Evolutionary conservation across 2,888 invertebrate species (phyloP).

Genomic region (Clivina fossor): DNA sequence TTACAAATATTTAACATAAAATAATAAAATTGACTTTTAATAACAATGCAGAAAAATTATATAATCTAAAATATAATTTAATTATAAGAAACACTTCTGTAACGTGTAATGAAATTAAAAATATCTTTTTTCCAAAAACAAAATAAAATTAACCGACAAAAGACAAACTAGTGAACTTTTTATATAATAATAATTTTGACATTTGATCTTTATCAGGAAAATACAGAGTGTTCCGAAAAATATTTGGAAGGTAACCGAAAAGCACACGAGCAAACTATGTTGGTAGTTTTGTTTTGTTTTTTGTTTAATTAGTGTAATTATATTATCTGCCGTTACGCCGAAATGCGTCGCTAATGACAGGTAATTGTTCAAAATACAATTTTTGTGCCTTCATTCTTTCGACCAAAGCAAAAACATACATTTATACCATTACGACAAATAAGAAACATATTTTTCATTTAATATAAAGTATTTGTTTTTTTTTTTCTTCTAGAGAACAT

Average conservation of each 20-base stretch:
- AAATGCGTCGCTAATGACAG: constrained; percentile 50
- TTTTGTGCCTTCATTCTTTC: constrained; percentile 37
- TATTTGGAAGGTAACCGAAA: not conserved
- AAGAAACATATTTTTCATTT: not conserved
- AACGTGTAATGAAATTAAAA: too few species aligned
- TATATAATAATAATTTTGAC: too few species aligned
- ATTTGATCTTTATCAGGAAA: too few species aligned
- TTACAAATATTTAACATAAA: too few species aligned
- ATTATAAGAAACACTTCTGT: too few species aligned
- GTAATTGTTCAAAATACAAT: constrained; percentile 46
- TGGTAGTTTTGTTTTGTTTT: constrained; percentile 40
- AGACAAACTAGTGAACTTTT: too few species aligned
- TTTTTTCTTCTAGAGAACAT: not conserved
- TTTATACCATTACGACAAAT: not conserved
- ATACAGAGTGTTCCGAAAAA: too few species aligned
- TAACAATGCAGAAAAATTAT: too few species aligned
- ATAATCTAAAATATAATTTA: too few species aligned
- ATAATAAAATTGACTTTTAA: too few species aligned
- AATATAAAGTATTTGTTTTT: not conserved
- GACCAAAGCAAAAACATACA: constrained; percentile 2
- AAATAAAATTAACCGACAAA: too few species aligned
- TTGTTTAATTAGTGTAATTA: constrained; percentile 45
- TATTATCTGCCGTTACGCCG: constrained; percentile 49
- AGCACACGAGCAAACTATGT: constrained; percentile 4
- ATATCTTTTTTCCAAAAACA: too few species aligned